A percentile compares a stretch with the other conserved stretches of the same genome.
phyloP scores from a whole-genome alignment of 2,113 vertebrate species.

The Eulacestoma nigropectus region DNA sequence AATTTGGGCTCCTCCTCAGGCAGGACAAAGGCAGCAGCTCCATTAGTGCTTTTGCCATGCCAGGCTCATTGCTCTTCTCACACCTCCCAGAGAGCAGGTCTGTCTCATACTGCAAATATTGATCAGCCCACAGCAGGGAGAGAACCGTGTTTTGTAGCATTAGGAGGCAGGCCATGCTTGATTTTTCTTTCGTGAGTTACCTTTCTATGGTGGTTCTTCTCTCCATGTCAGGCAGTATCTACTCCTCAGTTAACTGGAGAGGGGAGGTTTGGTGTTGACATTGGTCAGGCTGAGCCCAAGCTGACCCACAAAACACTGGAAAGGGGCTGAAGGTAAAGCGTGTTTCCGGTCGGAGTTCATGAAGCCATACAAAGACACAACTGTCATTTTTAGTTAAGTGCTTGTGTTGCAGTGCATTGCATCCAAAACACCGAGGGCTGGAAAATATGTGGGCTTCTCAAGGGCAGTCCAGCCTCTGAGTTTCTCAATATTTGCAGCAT shows the following conservation, averaged over 20 bases:
- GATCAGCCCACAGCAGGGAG: not conserved
- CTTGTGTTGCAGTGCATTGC: not conserved
- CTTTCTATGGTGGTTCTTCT: not conserved
- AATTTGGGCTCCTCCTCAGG: not conserved
- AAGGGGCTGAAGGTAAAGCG: not conserved
- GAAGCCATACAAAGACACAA: not conserved
- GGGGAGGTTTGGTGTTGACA: not conserved
- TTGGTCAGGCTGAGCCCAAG: not conserved
- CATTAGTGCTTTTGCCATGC: not conserved
- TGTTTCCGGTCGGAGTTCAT: not conserved
- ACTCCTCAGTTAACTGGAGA: not conserved
- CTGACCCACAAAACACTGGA: not conserved
- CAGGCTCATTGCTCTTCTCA: not conserved
- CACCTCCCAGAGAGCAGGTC: fast-evolving
- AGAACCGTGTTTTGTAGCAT: not conserved
- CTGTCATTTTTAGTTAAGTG: not conserved
- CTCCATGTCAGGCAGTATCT: not conserved
- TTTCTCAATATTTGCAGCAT: not conserved
- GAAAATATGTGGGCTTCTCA: not conserved
- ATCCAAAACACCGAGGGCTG: not conserved
- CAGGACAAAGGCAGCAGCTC: not conserved
- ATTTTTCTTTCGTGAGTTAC: not conserved
- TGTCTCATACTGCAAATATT: not conserved
- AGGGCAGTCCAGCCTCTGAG: not conserved
- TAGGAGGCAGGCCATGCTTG: not conserved